A percentile compares a stretch with the other conserved stretches of the same genome.
phyloP scores from a whole-genome alignment of 2,888 invertebrate genomes.

The Caenorhabditis wallacei region DNA sequence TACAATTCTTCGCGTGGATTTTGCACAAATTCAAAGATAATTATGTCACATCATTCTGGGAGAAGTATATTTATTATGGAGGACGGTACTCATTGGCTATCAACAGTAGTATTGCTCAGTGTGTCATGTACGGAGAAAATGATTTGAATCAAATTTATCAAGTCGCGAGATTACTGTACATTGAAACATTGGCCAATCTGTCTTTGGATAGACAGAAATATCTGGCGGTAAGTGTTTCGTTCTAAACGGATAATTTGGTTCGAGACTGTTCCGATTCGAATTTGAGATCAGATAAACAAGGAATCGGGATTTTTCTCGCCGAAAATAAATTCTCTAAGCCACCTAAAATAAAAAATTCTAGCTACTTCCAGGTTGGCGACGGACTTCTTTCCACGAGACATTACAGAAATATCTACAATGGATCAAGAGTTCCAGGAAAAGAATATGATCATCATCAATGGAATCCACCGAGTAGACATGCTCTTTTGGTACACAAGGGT shows the following conservation, averaged over 20 bases:
- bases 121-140: slow-evolving; percentile 67
- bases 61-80: slow-evolving; percentile 78
- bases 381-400: slow-evolving; percentile 78
- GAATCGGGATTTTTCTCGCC: no score
- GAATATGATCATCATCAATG: slow-evolving; percentile 71
- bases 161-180: slow-evolving; percentile 76
- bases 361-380: slow-evolving; percentile 73
- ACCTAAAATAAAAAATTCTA: no score
- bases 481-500: slow-evolving; percentile 72
- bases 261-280: no score
- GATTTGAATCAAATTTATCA: slow-evolving; percentile 74
- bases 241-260: no score
- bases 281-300: no score
- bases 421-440: slow-evolving; percentile 74
- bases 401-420: slow-evolving; percentile 78
- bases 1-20: slow-evolving; percentile 73
- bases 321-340: no score
- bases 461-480: slow-evolving; percentile 71
- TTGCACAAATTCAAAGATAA: slow-evolving; percentile 72
- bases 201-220: slow-evolving; percentile 75
- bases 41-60: slow-evolving; percentile 80
- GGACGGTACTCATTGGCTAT: slow-evolving; percentile 73
- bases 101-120: slow-evolving; percentile 77
- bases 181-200: slow-evolving; percentile 75
- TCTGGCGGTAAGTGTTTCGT: slow-evolving; percentile 73